Evolutionary conservation across 2,888 invertebrate species (phyloP).

Genomic region (Drosophila anomalata): DNA sequence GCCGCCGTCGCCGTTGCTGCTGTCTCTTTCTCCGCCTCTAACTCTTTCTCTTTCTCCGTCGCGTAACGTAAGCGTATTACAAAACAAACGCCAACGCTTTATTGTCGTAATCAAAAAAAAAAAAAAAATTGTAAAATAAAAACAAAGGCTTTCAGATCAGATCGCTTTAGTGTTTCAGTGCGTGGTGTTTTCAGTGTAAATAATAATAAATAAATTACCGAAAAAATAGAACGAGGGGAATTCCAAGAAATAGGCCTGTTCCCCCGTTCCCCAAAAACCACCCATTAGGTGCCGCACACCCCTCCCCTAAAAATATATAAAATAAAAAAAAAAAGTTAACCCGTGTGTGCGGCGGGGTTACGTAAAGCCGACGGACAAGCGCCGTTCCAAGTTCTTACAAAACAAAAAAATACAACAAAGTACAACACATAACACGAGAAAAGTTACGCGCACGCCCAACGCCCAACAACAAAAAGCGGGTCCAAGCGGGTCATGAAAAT

Average conservation of each 20-base stretch:
- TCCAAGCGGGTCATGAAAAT: slow-evolving; percentile 35
- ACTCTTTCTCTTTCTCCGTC: slow-evolving; percentile 39
- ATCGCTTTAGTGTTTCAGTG: slow-evolving; percentile 7
- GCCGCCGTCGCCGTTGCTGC: slow-evolving; percentile 18
- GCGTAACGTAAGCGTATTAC: slow-evolving; percentile 75
- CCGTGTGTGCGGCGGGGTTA: slow-evolving; percentile 66
- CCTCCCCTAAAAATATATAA: slow-evolving; percentile 1
- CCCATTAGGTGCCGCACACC: slow-evolving; percentile 31
- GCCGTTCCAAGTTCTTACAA: slow-evolving; percentile 73
- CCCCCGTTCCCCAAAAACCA: neutral
- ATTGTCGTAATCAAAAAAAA: slow-evolving; percentile 34
- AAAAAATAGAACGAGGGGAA: slow-evolving; percentile 12
- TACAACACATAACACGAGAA: slow-evolving; percentile 46
- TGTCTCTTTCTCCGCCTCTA: slow-evolving; percentile 9
- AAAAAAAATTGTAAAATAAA: slow-evolving; percentile 3
- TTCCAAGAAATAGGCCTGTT: neutral
- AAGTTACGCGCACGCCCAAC: slow-evolving; percentile 65
- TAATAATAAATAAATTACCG: slow-evolving; percentile 21
- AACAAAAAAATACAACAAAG: slow-evolving; percentile 52
- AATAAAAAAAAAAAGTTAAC: slow-evolving; percentile 36
- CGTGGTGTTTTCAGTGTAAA: slow-evolving; percentile 18
- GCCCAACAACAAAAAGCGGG: slow-evolving; percentile 38
- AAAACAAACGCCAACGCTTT: slow-evolving; percentile 60
- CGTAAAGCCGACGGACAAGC: slow-evolving; percentile 65
- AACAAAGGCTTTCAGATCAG: slow-evolving; percentile 7